Conservation (phyloP, 2,113 vertebrate genomes). For the Myrmophylax atrothorax region DNA sequence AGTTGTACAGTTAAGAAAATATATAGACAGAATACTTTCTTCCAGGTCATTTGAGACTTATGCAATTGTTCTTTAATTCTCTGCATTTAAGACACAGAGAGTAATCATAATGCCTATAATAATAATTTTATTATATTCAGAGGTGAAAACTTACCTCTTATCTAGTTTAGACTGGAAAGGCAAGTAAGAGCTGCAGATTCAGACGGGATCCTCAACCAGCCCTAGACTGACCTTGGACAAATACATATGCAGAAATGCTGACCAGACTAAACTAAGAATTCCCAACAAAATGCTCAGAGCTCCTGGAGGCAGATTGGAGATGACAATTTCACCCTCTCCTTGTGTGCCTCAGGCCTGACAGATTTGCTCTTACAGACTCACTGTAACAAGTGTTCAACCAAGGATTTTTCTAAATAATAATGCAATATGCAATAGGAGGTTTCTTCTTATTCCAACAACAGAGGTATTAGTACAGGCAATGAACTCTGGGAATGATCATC, state of each 20-base stretch:
- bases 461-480: not conserved
- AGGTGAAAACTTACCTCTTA: not conserved
- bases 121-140: not conserved
- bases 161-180: not conserved
- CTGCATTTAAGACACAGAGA: not conserved
- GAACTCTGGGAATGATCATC: not conserved
- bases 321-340: not conserved
- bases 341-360: not conserved
- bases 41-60: not conserved
- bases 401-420: not conserved
- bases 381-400: not conserved
- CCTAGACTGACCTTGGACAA: not conserved
- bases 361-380: not conserved
- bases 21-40: not conserved
- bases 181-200: not conserved
- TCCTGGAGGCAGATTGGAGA: not conserved
- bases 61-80: not conserved
- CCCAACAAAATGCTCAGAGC: not conserved
- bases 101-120: not conserved
- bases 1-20: not conserved
- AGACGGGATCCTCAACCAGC: not conserved
- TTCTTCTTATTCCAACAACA: not conserved
- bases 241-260: not conserved
- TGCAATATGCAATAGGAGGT: not conserved
- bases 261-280: not conserved